Percentiles rank a stretch among this genome's conserved stretches.
These are phyloP conservation scores for Aplodontia rufa DNA, from an alignment of 2,113 vertebrate species.

Conservation along the genomic window DNA sequence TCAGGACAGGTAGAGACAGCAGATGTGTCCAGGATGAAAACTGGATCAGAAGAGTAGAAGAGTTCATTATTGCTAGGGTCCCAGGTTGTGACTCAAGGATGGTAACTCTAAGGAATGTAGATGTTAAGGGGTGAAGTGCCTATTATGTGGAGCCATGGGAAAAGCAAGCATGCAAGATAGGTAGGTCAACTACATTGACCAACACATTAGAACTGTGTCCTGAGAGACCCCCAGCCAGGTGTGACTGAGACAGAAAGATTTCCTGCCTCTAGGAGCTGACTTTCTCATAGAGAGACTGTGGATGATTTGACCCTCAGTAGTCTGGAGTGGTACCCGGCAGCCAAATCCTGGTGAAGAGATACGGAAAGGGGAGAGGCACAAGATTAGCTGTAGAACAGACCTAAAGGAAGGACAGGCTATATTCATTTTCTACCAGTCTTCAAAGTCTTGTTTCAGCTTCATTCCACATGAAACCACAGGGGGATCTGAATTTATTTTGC, in stretches of 20 bases:
- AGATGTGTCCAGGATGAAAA: not conserved
- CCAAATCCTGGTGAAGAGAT: not conserved
- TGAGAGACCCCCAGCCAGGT: not conserved
- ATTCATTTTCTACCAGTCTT: slow-evolving; percentile 22
- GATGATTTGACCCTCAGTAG: not conserved
- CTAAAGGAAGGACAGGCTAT: not conserved
- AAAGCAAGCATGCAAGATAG: not conserved
- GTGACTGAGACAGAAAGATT: not conserved
- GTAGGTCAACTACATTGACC: not conserved
- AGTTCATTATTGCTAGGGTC: not conserved
- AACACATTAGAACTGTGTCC: not conserved
- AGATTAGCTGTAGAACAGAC: not conserved
- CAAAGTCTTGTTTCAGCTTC: not conserved
- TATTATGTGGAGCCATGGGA: not conserved
- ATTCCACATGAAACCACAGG: slow-evolving; percentile 15
- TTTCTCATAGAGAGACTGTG: not conserved
- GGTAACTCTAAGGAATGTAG: not conserved
- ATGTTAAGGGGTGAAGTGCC: not conserved
- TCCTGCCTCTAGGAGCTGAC: not conserved
- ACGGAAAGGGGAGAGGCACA: not conserved
- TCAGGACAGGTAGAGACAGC: not conserved
- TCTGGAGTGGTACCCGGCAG: not conserved
- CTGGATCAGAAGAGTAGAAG: not conserved
- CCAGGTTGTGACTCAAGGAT: not conserved
- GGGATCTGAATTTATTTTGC: slow-evolving; percentile 32